These are phyloP conservation scores for Diadema setosum DNA, from an alignment of 35 echinoderm and acorn worm genomes.

Conservation along the genomic window DNA sequence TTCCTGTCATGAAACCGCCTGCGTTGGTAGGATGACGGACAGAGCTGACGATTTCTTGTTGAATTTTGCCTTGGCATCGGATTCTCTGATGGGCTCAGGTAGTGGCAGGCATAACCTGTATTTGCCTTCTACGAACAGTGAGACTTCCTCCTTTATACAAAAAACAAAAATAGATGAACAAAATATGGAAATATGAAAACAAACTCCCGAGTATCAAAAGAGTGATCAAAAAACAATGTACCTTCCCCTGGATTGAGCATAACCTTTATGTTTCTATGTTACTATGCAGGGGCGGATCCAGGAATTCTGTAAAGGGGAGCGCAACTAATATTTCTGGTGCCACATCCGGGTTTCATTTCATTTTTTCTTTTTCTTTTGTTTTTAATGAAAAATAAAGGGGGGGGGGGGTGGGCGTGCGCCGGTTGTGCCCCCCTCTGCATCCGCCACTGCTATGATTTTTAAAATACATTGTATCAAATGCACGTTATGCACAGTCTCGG, in stretches of 20 bases:
- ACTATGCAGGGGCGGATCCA: too few relatives aligned
- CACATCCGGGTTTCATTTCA: too few relatives aligned
- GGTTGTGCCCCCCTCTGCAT: too few relatives aligned
- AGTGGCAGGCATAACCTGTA: constrained; percentile 46
- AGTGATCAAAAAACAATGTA: not conserved
- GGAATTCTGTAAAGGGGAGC: too few relatives aligned
- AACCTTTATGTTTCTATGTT: not conserved
- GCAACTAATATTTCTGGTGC: too few relatives aligned
- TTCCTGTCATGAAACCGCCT: not conserved
- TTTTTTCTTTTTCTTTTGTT: too few relatives aligned
- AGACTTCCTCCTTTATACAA: constrained; percentile 44
- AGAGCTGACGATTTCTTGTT: constrained; percentile 79
- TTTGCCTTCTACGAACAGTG: constrained; percentile 19
- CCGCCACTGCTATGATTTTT: too few relatives aligned
- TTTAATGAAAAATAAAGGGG: too few relatives aligned
- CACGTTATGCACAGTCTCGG: too few relatives aligned
- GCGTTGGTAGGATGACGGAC: constrained; percentile 56
- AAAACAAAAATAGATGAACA: not conserved
- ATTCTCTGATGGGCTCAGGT: constrained; percentile 67
- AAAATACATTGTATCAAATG: too few relatives aligned
- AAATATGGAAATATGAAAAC: not conserved
- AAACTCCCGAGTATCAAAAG: not conserved
- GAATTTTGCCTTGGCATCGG: constrained; percentile 62
- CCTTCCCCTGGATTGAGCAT: not conserved
- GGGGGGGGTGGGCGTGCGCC: too few relatives aligned